Evolutionary conservation across 2,888 invertebrate genomes (phyloP), one percentile per base, ranked within the genome.

Genomic region (Lepetodrilus schrolli): DNA sequence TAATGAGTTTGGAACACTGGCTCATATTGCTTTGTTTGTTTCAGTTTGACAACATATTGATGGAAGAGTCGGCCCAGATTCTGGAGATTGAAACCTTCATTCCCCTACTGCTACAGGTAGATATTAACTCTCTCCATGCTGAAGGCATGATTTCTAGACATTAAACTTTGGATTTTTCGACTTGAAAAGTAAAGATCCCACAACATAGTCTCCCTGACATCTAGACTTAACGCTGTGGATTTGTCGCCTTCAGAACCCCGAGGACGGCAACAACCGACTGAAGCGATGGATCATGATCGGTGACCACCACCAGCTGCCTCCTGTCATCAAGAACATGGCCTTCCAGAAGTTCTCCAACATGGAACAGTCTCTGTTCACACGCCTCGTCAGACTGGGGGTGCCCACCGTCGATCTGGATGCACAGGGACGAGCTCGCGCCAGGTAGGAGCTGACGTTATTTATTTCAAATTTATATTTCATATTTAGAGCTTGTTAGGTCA

Each of bases 271-370:
- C 82, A 98, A 97, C 88, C 93, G 99, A 0, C 92, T 99, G 75
- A 99, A 99, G 91, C 93, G 99, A 17, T 99, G 99, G 99, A 98
- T 99, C 84, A 99, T 99, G 99, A 99, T 99, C 86, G 99, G 99
- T 0, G 99, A 93, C 92, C 99, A 99, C 91, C 98, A 99, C 91
- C 99, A 99, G 91, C 92, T 99, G 83, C 99, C 99, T 0, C 99
- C 99, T 0, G 98, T 99, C 10, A 98, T 99, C 65, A 99, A 99
- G 92, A 99, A 99, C 91, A 98, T 99, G 96, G 99, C 99, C 5
- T 99, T 99, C 92, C 99, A 99, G 91, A 99, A 99, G 90, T 99
- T 97, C 91, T 98, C 97, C 72, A 99, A 99, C 89, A 99, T 99
- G 99, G 99, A 99, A 88, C 99, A 99, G 92, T 97, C 97, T 71